Percentiles rank a stretch among this genome's conserved stretches.
phyloP scores from a whole-genome alignment of 2,797 vertebrate species.

The Acipenser transmontanus region DNA sequence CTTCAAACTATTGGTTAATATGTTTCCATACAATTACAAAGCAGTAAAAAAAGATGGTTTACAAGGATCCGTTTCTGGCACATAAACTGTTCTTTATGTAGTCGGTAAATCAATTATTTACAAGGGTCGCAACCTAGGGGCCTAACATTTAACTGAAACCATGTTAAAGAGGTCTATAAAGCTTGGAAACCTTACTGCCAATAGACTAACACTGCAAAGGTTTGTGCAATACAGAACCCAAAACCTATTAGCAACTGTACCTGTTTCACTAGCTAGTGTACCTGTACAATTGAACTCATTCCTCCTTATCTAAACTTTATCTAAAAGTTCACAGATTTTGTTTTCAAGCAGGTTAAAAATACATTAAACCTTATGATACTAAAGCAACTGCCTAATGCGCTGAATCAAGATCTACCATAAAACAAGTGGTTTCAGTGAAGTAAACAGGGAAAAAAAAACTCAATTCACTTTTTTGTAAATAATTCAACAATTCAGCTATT shows the following conservation, averaged over 20 bases:
- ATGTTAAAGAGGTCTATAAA: conserved; percentile 9
- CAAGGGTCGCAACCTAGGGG: conserved; percentile 13
- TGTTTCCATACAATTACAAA: not conserved
- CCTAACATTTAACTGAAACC: conserved; percentile 13
- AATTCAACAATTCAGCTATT: too few relatives aligned
- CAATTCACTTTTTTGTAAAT: too few relatives aligned
- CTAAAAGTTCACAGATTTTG: not conserved
- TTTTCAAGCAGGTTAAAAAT: not conserved
- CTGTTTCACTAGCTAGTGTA: not conserved
- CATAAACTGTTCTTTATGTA: not conserved
- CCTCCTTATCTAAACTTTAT: not conserved
- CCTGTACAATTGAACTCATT: not conserved
- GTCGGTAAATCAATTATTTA: conserved; percentile 17
- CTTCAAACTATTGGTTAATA: not conserved
- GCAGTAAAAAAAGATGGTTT: not conserved
- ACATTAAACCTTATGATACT: not conserved
- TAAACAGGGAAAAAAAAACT: too few relatives aligned
- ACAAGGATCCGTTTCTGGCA: not conserved
- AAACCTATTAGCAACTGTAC: not conserved
- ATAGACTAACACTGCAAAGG: not conserved
- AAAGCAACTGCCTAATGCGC: not conserved
- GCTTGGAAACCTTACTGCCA: not conserved
- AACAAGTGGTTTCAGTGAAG: too few relatives aligned
- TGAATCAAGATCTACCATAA: too few relatives aligned
- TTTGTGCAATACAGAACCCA: not conserved